Evolutionary conservation across 2,113 vertebrate species (phyloP).

Genomic region (Microtus pennsylvanicus): DNA sequence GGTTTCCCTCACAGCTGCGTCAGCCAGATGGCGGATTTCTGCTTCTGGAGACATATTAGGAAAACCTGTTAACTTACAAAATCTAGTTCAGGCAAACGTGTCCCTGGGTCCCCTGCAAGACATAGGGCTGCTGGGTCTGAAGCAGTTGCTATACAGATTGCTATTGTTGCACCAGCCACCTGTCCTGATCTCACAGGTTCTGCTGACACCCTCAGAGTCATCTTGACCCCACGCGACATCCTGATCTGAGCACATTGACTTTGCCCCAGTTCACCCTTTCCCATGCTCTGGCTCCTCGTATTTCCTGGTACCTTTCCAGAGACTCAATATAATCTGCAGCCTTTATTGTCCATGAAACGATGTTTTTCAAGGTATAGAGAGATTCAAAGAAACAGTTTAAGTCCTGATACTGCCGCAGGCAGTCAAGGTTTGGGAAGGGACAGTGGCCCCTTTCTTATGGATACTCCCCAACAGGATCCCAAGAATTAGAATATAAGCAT

Average conservation of each 20-base stretch:
- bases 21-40: constrained; percentile 79
- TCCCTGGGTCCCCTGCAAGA: constrained; percentile 34
- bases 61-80: constrained; percentile 65
- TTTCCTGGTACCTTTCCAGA: background rate
- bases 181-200: background rate
- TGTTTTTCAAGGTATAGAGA: background rate
- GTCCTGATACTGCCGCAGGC: background rate
- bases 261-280: background rate
- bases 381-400: background rate
- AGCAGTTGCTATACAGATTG: constrained; percentile 16
- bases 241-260: background rate
- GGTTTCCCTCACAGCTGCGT: constrained; percentile 82
- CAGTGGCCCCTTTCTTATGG: background rate
- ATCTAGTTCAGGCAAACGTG: constrained; percentile 57
- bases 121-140: background rate
- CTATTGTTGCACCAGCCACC: background rate
- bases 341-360: background rate
- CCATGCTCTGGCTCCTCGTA: background rate
- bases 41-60: constrained; percentile 78
- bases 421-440: background rate
- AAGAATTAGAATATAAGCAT: constrained; percentile 5
- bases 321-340: background rate
- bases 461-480: background rate
- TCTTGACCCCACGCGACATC: background rate
- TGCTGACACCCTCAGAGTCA: background rate